Conservation (phyloP, 2,797 vertebrate species). For the Atherinosoma microstoma region DNA sequence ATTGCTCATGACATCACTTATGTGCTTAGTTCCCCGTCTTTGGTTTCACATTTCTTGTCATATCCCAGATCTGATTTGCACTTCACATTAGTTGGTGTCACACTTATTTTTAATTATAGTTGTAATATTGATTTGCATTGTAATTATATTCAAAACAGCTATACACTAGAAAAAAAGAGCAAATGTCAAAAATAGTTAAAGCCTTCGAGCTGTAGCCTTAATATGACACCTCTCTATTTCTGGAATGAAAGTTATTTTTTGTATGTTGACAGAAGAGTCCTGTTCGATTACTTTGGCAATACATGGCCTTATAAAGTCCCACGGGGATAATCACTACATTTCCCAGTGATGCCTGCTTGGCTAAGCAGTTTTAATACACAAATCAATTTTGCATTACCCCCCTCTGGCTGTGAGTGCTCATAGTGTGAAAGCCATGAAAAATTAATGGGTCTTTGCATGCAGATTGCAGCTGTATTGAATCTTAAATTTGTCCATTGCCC, state of each 20-base stretch:
- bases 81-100: constrained; percentile 5
- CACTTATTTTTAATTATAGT: not conserved
- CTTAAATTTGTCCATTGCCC: constrained; percentile 78
- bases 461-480: constrained; percentile 87
- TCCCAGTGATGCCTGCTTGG: constrained; percentile 86
- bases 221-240: not conserved
- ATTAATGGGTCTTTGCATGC: constrained; percentile 89
- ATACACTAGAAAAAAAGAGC: not conserved
- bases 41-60: not conserved
- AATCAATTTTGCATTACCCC: constrained; percentile 95
- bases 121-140: not conserved
- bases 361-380: constrained; percentile 92
- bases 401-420: constrained; percentile 87
- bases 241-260: constrained; percentile 1
- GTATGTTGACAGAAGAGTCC: constrained; percentile 33
- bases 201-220: not conserved
- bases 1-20: not conserved
- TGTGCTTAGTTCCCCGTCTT: not conserved
- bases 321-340: constrained; percentile 85
- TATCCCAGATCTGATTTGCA: not conserved
- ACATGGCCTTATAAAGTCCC: constrained; percentile 69
- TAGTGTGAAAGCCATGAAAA: constrained; percentile 89
- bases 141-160: constrained; percentile 2
- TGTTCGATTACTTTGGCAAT: constrained; percentile 62
- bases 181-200: constrained; percentile 25